Conservation (phyloP, 2,888 invertebrate species). For the Eupithecia exiguata region DNA sequence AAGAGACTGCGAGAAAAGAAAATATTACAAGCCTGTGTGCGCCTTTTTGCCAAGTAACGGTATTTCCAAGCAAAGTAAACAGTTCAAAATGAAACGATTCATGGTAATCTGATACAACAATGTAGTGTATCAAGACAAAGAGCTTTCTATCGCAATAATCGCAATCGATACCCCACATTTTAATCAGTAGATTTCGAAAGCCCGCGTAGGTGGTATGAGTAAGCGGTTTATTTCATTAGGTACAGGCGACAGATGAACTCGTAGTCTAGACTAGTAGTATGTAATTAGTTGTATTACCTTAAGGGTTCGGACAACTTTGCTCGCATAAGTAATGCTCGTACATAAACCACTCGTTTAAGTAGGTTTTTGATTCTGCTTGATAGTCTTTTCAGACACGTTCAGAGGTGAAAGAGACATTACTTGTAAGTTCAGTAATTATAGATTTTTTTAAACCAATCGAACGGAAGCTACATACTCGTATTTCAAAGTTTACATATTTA, state of each 20-base stretch:
- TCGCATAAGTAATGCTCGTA: constrained; percentile 8
- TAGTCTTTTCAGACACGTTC: not conserved
- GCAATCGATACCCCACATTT: constrained; percentile 50
- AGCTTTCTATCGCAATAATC: constrained; percentile 50
- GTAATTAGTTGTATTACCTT: constrained; percentile 23
- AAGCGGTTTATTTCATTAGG: constrained; percentile 41
- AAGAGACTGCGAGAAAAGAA: constrained; percentile 46
- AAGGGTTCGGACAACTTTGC: constrained; percentile 33
- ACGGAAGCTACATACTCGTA: not conserved
- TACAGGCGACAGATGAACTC: constrained; percentile 29
- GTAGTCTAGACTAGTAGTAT: constrained; percentile 38
- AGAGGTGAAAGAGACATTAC: not conserved
- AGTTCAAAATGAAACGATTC: constrained; percentile 14
- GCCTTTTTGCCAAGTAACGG: constrained; percentile 22
- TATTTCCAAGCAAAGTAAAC: constrained; percentile 9
- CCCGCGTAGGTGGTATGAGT: constrained; percentile 50
- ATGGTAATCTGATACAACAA: constrained; percentile 20
- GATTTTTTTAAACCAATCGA: not conserved
- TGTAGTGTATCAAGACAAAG: constrained; percentile 49
- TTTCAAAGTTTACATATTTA: not conserved
- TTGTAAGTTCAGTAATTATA: not conserved
- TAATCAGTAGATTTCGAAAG: constrained; percentile 48
- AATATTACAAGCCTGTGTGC: constrained; percentile 28
- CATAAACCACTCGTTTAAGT: constrained; percentile 12
- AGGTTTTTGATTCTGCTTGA: not conserved